Conservation (phyloP, 2,888 invertebrate species). For the Phlogophora meticulosa region DNA sequence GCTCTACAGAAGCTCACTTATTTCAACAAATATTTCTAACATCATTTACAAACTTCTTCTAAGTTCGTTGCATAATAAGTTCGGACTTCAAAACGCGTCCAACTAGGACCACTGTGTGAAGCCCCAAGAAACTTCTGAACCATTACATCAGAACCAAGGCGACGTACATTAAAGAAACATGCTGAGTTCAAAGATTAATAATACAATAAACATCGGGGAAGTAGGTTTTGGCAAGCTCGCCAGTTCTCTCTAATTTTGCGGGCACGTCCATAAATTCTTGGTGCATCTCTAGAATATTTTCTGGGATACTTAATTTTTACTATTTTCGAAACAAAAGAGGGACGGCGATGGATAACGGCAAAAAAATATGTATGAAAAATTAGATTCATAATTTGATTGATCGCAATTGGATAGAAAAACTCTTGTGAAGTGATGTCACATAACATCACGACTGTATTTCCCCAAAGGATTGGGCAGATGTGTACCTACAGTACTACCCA, state of each 20-base stretch:
- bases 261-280: slow-evolving; percentile 51
- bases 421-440: slow-evolving; percentile 2
- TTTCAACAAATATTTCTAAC: no score
- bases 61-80: slow-evolving; percentile 18
- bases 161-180: slow-evolving; percentile 42
- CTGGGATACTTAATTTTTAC: slow-evolving; percentile 44
- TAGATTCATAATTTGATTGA: background rate
- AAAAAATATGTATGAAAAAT: slow-evolving; percentile 1
- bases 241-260: slow-evolving; percentile 58
- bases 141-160: slow-evolving; percentile 28
- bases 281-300: slow-evolving; percentile 49
- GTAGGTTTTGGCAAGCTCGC: slow-evolving; percentile 63
- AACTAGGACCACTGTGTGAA: slow-evolving; percentile 6
- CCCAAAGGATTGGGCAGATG: no score
- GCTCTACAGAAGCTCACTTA: slow-evolving; percentile 9
- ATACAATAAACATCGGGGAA: slow-evolving; percentile 61
- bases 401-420: background rate
- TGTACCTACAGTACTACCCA: no score
- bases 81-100: slow-evolving; percentile 11
- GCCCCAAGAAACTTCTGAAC: background rate
- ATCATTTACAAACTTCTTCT: slow-evolving; percentile 14
- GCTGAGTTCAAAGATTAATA: slow-evolving; percentile 60
- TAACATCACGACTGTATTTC: no score
- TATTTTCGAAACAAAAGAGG: slow-evolving; percentile 33
- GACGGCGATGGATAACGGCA: background rate